These are phyloP conservation scores for Mungos mungo DNA, from an alignment of 2,113 vertebrate genomes.

Conservation along the genomic window DNA sequence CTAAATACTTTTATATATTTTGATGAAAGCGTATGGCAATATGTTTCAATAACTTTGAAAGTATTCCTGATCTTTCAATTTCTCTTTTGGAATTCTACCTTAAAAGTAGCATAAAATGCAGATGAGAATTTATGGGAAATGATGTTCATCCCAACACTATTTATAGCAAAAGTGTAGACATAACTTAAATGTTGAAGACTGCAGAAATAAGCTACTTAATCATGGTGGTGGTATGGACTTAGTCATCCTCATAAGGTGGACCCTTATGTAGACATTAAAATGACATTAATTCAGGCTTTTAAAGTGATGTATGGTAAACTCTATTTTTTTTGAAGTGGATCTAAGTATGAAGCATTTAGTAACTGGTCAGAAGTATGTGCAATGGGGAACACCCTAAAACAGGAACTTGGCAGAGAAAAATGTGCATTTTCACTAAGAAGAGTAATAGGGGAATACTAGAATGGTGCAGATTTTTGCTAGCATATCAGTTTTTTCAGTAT, in stretches of 20 bases:
- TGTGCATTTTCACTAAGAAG: background rate
- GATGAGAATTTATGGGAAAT: background rate
- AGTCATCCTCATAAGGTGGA: background rate
- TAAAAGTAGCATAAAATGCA: background rate
- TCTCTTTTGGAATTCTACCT: background rate
- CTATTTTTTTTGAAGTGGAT: background rate
- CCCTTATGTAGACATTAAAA: background rate
- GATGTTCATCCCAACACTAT: background rate
- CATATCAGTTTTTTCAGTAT: background rate
- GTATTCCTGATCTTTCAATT: background rate
- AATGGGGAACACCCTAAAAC: background rate
- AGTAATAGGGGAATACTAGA: background rate
- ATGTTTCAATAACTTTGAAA: background rate
- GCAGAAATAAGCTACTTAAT: background rate
- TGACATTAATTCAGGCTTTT: background rate
- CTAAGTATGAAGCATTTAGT: background rate
- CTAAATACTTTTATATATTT: background rate
- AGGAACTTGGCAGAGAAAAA: background rate
- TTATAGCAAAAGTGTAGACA: background rate
- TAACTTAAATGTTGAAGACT: background rate
- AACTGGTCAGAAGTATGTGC: background rate
- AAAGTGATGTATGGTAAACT: background rate
- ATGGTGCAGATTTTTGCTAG: background rate
- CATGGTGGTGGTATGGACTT: background rate
- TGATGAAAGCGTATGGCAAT: background rate